Percentiles rank a stretch among this genome's conserved stretches.
Conservation (phyloP, 1,140 invertebrate species). For the Homarus americanus region DNA sequence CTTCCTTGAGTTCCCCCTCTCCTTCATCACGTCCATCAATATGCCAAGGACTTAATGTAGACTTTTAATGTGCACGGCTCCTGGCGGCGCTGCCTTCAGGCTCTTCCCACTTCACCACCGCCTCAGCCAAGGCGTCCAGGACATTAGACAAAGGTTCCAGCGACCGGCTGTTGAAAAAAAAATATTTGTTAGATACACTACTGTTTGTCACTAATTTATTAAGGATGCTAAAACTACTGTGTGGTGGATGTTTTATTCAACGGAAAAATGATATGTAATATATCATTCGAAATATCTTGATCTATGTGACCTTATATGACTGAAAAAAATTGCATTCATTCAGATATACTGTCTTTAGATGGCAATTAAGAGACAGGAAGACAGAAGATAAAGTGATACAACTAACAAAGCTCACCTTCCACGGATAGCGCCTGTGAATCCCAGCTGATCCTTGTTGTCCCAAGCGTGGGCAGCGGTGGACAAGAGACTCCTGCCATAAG, state of each 20-base stretch:
- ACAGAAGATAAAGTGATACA: background rate
- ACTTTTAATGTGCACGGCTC: constrained; percentile 4
- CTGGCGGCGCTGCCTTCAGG: background rate
- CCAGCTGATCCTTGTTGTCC: background rate
- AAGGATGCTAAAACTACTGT: background rate
- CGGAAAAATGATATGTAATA: background rate
- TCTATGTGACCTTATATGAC: background rate
- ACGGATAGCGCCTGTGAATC: background rate
- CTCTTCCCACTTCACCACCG: constrained; percentile 25
- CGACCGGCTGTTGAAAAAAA: constrained; percentile 25
- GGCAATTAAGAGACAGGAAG: background rate
- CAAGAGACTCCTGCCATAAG: constrained; percentile 37
- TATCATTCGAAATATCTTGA: background rate
- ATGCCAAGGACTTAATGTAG: background rate
- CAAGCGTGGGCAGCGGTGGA: constrained; percentile 34
- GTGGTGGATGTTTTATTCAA: background rate
- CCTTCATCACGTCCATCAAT: background rate
- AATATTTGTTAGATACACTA: background rate
- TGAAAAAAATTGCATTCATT: background rate
- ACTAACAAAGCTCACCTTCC: background rate
- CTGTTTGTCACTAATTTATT: background rate
- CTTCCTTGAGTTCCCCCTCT: background rate
- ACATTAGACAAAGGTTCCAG: constrained; percentile 36
- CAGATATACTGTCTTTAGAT: background rate
- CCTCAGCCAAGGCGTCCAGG: constrained; percentile 30